These are phyloP conservation scores for Lampris megalopsis DNA, from an alignment of 2,113 vertebrate species.

Conservation along the genomic window DNA sequence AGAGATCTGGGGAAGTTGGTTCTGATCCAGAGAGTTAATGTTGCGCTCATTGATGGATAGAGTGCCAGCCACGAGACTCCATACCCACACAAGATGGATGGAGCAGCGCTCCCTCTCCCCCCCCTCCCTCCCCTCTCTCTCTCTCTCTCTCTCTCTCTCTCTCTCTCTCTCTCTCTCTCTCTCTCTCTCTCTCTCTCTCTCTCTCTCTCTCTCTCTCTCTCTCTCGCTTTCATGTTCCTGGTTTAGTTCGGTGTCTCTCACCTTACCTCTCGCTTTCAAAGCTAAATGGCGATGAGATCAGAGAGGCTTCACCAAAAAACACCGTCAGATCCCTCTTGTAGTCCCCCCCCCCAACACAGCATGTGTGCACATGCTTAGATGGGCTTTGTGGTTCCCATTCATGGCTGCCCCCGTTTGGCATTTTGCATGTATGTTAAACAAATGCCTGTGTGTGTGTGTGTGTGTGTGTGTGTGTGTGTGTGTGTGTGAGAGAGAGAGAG, in stretches of 20 bases:
- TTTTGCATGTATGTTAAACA: neutral
- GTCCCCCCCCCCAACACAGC: slow-evolving; percentile 12
- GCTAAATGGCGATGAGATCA: slow-evolving; percentile 61
- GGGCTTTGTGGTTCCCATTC: neutral
- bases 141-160: slow-evolving; percentile 8
- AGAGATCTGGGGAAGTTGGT: slow-evolving; percentile 79
- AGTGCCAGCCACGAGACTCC: slow-evolving; percentile 76
- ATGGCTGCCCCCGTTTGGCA: neutral
- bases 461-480: slow-evolving; percentile 1
- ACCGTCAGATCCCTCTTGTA: slow-evolving; percentile 25
- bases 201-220: slow-evolving; percentile 3
- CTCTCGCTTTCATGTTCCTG: neutral
- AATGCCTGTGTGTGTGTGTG: neutral
- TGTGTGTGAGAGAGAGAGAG: neutral
- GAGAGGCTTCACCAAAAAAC: slow-evolving; percentile 48
- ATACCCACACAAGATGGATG: slow-evolving; percentile 79
- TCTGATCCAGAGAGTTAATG: slow-evolving; percentile 84
- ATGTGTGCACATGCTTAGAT: slow-evolving; percentile 4
- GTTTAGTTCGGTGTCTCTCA: slow-evolving; percentile 3
- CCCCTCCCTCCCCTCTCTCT: slow-evolving; percentile 8
- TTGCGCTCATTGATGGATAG: slow-evolving; percentile 83
- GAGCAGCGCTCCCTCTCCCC: slow-evolving; percentile 42
- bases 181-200: neutral
- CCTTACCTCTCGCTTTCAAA: slow-evolving; percentile 37
- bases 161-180: slow-evolving; percentile 14